Evolutionary conservation across 2,797 vertebrate genomes (phyloP), one percentile per base, ranked within the genome.

Genomic region (Cryptoprocta ferox): DNA sequence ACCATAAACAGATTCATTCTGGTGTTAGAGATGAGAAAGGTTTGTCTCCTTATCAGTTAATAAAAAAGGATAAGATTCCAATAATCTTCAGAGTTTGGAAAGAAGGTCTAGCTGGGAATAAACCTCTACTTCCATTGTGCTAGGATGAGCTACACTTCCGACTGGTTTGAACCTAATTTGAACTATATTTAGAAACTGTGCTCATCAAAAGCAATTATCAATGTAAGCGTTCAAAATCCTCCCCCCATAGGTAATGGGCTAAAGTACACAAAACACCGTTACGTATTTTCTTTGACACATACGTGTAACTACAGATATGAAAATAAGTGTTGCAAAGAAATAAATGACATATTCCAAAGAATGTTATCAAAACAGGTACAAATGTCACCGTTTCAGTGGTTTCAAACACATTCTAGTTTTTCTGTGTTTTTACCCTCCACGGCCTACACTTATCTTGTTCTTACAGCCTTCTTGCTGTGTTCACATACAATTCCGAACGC

Each of bases 11-110:
- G 89, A 95, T 66, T 81, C 75, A 48, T 6, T 83, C 61, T 93
- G 87, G 91, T 65, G 70, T 94, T 65, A 70, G 61, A 97, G 96
- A 96, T 83, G 98, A 96, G 61, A 83, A 82, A 89, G 53, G 63
- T 50, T 75, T 14, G 32, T 73, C 24, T 92, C 81, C 91, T 94
- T 48, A 93, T 86, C 76, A 61, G 97, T 75, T 80, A 81, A 84
- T 66, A 84, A 81, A 81, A 92, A 91, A 79, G 53, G 81, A 6
- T 76, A 87, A 87, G 48, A 87, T 76, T 84, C 81, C 81, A 92
- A 88, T 87, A 76, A 85, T 81, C 94, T n/a, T 71, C 82, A 66
- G 78, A 89, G 45, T 91, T 39, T 68, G 70, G 48, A 90, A 88
- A 88, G 24, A n/a, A 71, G 48, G 63, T 19, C 71, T 53, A n/a